Percentiles rank a stretch among this genome's conserved stretches.
These are phyloP conservation scores for Lepeophtheirus nordmannii DNA, from an alignment of 2,888 invertebrate genomes.

Conservation along the genomic window DNA sequence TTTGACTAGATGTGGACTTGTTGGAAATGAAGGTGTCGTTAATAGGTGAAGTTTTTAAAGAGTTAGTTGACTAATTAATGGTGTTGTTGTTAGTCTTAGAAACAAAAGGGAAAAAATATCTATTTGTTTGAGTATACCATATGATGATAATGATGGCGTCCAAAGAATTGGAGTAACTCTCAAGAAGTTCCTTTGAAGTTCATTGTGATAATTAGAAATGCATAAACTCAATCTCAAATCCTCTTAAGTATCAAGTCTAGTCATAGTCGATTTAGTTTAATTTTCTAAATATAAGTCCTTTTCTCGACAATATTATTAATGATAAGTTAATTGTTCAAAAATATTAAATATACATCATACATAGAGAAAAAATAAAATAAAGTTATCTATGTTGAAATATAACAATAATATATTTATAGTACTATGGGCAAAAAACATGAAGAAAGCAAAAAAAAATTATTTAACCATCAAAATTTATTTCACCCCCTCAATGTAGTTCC, in stretches of 20 bases:
- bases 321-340: no score
- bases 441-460: no score
- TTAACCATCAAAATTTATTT: no score
- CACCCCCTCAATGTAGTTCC: no score
- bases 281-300: no score
- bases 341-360: neutral
- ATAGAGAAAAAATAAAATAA: neutral
- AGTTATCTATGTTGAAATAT: neutral
- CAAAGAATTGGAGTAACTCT: neutral
- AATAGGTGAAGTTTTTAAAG: conserved; percentile 66
- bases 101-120: conserved; percentile 82
- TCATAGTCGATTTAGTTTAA: neutral
- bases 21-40: conserved; percentile 66
- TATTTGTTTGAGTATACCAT: conserved; percentile 79
- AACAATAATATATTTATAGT: neutral
- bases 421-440: no score
- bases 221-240: neutral
- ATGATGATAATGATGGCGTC: conserved; percentile 40
- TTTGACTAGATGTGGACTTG: conserved; percentile 61
- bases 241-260: neutral
- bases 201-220: neutral
- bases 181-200: neutral
- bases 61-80: conserved; percentile 80
- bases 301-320: no score
- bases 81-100: conserved; percentile 88